A percentile compares a stretch with the other conserved stretches of the same genome.
Evolutionary conservation across 2,797 vertebrate genomes (phyloP).

Genomic region (Morelia viridis): DNA sequence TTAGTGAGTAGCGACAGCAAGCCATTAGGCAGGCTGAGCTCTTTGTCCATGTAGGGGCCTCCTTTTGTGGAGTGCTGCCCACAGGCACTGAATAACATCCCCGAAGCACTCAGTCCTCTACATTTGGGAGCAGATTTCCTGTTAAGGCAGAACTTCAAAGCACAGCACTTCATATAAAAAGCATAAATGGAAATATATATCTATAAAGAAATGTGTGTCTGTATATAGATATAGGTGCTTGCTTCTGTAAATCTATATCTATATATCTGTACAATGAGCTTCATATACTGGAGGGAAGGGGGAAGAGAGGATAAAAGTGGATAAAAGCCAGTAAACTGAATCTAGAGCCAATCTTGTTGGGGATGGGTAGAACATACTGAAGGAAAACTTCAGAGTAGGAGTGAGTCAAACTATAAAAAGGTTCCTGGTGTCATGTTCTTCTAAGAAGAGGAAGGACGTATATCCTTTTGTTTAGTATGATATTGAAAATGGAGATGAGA

Average conservation of each 20-base stretch:
- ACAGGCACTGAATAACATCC: conserved; percentile 34
- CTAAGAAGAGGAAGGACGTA: not conserved
- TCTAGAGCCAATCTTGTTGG: conserved; percentile 53
- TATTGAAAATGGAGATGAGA: conserved; percentile 6
- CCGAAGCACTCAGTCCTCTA: conserved; percentile 31
- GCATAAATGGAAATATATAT: conserved; percentile 70
- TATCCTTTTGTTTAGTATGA: not conserved
- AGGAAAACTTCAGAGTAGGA: not conserved
- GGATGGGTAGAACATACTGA: not conserved
- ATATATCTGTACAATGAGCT: conserved; percentile 64
- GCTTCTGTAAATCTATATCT: conserved; percentile 73
- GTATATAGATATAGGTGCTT: conserved; percentile 74
- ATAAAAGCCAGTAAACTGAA: conserved; percentile 69
- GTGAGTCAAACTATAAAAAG: conserved; percentile 7
- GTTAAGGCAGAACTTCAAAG: conserved; percentile 72
- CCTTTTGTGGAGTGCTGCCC: conserved; percentile 33
- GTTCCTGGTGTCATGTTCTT: fast-evolving
- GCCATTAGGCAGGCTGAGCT: not conserved
- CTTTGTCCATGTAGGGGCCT: conserved; percentile 20
- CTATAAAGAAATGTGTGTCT: conserved; percentile 64
- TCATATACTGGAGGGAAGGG: conserved; percentile 55
- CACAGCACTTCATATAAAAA: conserved; percentile 80
- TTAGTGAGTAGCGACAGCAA: not conserved
- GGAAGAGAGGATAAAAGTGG: conserved; percentile 48
- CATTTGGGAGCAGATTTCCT: conserved; percentile 54